A percentile compares a stretch with the other conserved stretches of the same genome.
These are phyloP conservation scores for Hirtodrosophila alboralis DNA, from an alignment of 2,888 invertebrate genomes.

Conservation along the genomic window DNA sequence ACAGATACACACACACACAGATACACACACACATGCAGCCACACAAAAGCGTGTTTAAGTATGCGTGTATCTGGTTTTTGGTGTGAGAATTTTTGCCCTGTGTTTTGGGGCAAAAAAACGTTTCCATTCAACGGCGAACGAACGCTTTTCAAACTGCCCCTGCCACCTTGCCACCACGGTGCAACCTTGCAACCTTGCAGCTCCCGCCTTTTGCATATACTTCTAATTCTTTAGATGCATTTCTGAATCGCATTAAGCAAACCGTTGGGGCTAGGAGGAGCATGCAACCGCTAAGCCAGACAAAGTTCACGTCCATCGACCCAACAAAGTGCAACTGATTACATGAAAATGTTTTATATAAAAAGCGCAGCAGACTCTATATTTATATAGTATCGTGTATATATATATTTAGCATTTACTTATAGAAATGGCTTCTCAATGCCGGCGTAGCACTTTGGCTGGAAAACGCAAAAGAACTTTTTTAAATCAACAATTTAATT, in stretches of 20 bases:
- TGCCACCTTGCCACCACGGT: slow-evolving; percentile 19
- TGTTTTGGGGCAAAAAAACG: slow-evolving; percentile 31
- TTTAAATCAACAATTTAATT: neutral
- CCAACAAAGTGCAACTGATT: slow-evolving; percentile 43
- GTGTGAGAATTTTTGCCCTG: neutral
- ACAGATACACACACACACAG: slow-evolving; percentile 1
- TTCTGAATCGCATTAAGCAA: slow-evolving; percentile 54
- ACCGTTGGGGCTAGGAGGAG: slow-evolving; percentile 34
- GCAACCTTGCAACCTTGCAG: neutral
- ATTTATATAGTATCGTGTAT: too few relatives aligned
- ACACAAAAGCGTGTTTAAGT: slow-evolving; percentile 47
- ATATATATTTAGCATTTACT: too few relatives aligned
- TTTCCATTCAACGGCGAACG: slow-evolving; percentile 38
- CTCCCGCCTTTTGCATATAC: too few relatives aligned
- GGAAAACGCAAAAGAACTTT: slow-evolving; percentile 1
- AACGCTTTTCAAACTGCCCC: slow-evolving; percentile 45
- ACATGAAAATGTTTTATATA: slow-evolving; percentile 42
- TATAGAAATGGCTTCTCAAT: slow-evolving; percentile 27
- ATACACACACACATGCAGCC: slow-evolving; percentile 10
- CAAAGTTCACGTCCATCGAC: slow-evolving; percentile 70
- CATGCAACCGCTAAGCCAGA: slow-evolving; percentile 54
- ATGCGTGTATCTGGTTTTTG: too few relatives aligned
- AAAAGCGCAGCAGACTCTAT: slow-evolving; percentile 19
- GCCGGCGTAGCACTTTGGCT: slow-evolving; percentile 8
- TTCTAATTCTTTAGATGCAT: slow-evolving; percentile 47